Evolutionary conservation across 1,140 invertebrate genomes (phyloP).

Genomic region (Lordiphosa mommai): DNA sequence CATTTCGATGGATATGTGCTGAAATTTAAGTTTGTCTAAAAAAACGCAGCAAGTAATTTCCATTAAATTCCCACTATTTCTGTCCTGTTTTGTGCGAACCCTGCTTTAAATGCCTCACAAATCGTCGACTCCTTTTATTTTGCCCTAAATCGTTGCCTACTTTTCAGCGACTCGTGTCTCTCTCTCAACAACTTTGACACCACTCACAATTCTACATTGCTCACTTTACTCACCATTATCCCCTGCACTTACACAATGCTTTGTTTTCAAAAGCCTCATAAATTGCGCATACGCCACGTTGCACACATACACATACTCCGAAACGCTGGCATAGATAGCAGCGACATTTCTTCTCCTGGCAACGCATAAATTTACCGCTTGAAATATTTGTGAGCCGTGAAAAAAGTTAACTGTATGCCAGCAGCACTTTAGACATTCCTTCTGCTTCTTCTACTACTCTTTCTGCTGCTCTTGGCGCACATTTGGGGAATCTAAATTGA

Average conservation of each 20-base stretch:
- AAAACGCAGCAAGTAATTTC: too few species aligned
- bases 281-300: slow-evolving; percentile 71
- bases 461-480: background rate
- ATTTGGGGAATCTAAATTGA: slow-evolving; percentile 41
- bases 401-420: slow-evolving; percentile 42
- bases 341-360: slow-evolving; percentile 11
- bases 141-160: slow-evolving; percentile 3
- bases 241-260: slow-evolving; percentile 38
- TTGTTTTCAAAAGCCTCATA: slow-evolving; percentile 66
- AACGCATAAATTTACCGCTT: slow-evolving; percentile 64
- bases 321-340: slow-evolving; percentile 14
- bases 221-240: slow-evolving; percentile 25
- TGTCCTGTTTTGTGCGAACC: too few species aligned
- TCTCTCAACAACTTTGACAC: background rate
- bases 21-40: too few species aligned
- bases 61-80: too few species aligned
- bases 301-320: slow-evolving; percentile 33
- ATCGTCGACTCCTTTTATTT: background rate
- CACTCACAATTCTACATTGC: slow-evolving; percentile 21
- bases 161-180: background rate
- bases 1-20: too few species aligned
- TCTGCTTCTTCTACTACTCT: background rate
- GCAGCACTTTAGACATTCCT: slow-evolving; percentile 44
- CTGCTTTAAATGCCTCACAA: too few species aligned
- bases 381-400: slow-evolving; percentile 67